These are phyloP conservation scores for Notothenia coriiceps DNA, from an alignment of 2,113 vertebrate genomes.

Conservation along the genomic window DNA sequence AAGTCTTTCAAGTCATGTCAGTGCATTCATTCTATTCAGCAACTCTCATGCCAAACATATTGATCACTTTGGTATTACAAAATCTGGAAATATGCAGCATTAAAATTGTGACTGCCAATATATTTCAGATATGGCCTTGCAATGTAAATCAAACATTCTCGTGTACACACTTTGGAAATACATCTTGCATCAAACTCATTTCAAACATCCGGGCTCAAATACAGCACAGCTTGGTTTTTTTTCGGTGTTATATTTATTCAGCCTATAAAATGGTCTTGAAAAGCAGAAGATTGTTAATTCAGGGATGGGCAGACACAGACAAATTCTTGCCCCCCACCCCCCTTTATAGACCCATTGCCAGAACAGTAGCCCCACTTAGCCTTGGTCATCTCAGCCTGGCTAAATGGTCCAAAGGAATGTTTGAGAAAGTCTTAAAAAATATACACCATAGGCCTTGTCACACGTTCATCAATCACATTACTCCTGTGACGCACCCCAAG, in stretches of 20 bases:
- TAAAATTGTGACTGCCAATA: neutral
- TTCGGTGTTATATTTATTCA: neutral
- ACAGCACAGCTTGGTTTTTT: neutral
- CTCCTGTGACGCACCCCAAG: constrained; percentile 33
- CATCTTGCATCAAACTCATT: neutral
- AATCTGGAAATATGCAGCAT: too few species aligned
- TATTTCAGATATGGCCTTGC: neutral
- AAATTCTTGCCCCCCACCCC: neutral
- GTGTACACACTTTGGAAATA: neutral
- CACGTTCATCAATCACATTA: constrained; percentile 59
- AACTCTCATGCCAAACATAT: neutral
- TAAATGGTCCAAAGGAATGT: constrained; percentile 51
- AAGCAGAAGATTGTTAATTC: neutral
- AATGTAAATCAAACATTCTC: neutral
- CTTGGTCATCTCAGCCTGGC: constrained; percentile 18
- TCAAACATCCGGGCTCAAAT: neutral
- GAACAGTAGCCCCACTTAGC: constrained; percentile 41
- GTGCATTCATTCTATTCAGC: neutral
- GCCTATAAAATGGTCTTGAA: neutral
- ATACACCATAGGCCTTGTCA: constrained; percentile 56
- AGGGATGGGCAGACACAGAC: neutral
- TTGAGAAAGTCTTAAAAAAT: constrained; percentile 44
- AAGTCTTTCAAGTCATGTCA: neutral
- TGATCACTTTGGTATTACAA: too few species aligned
- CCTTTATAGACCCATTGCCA: neutral